These are phyloP conservation scores for Phthorimaea operculella DNA, from an alignment of 1,140 invertebrate species.

Conservation along the genomic window DNA sequence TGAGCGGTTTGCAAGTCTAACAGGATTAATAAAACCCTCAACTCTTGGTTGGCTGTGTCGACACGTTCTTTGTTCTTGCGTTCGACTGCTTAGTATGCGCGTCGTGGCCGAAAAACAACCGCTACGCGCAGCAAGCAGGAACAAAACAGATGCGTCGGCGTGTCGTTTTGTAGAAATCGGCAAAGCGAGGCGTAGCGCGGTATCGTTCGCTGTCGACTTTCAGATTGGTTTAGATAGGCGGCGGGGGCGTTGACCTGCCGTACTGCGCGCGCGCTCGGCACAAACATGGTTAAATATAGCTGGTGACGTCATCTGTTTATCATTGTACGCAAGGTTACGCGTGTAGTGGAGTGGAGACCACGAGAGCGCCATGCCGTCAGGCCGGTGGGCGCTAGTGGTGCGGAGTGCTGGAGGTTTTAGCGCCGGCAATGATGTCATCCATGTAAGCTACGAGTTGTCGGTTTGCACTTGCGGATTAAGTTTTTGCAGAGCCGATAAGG, in stretches of 20 bases:
- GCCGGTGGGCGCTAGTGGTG: background rate
- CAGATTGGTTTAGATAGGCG: constrained; percentile 29
- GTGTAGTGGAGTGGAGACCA: constrained; percentile 11
- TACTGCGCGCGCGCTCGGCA: constrained; percentile 27
- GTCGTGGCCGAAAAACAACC: background rate
- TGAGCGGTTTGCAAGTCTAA: too few species aligned
- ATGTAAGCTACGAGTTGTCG: too few species aligned
- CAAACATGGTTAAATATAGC: constrained; percentile 49
- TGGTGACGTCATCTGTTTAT: constrained; percentile 61
- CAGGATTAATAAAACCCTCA: too few species aligned
- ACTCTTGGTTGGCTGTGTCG: background rate
- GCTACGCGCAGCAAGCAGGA: background rate
- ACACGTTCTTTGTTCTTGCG: background rate
- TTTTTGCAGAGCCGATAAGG: too few species aligned
- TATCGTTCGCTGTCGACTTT: constrained; percentile 24
- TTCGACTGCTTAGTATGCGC: background rate
- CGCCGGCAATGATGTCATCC: too few species aligned
- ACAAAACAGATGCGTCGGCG: background rate
- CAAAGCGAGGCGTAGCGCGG: constrained; percentile 22
- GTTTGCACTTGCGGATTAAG: too few species aligned
- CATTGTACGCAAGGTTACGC: constrained; percentile 60
- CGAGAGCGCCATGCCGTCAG: constrained; percentile 8
- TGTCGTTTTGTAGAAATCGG: constrained; percentile 6
- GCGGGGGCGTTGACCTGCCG: constrained; percentile 43
- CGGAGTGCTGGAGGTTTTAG: too few species aligned